phyloP scores from a whole-genome alignment of 2,797 vertebrate genomes.

The Danio tinwini region DNA sequence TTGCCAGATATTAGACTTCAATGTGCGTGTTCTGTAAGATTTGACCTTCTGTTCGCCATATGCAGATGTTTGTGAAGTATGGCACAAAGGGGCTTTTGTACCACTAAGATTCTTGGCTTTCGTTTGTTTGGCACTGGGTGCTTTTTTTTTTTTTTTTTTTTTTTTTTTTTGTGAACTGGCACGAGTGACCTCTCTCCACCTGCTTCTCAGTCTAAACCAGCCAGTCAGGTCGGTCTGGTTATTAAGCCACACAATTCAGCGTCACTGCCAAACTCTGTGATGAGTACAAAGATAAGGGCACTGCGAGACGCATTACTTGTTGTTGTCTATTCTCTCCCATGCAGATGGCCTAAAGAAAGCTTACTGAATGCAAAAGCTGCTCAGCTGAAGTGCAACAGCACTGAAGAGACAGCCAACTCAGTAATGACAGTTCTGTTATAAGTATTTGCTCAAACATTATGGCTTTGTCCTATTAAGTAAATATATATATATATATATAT shows the following conservation, averaged over 20 bases:
- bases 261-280: constrained; percentile 44
- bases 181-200: constrained; percentile 36
- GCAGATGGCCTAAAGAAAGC: neutral
- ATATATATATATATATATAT: too few relatives aligned
- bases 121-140: constrained; percentile 59
- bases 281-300: constrained; percentile 27
- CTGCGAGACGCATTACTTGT: neutral
- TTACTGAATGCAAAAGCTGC: neutral
- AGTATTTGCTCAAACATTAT: too few relatives aligned
- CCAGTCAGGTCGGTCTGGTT: constrained; percentile 43
- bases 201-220: constrained; percentile 34
- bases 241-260: constrained; percentile 27
- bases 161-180: neutral
- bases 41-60: neutral
- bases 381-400: neutral
- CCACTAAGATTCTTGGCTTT: constrained; percentile 53
- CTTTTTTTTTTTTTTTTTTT: constrained; percentile 24
- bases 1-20: too few relatives aligned
- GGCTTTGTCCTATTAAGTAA: too few relatives aligned
- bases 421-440: too few relatives aligned
- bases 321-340: neutral
- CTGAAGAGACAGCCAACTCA: neutral
- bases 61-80: constrained; percentile 20
- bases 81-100: constrained; percentile 68
- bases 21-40: neutral